Evolutionary conservation across 2,888 invertebrate genomes (phyloP).

Genomic region (Leptopilina myrica): DNA sequence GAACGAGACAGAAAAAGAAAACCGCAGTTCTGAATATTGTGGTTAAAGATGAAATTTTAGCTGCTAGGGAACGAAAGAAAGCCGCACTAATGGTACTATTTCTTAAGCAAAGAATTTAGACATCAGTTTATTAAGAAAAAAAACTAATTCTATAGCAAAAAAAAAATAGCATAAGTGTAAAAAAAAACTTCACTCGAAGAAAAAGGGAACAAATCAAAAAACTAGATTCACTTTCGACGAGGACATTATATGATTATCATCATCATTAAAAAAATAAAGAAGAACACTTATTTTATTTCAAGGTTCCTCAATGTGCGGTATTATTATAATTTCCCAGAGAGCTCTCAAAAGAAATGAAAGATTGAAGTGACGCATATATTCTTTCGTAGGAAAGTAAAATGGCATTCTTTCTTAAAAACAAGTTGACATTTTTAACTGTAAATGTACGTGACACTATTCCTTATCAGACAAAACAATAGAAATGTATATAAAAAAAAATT

Average conservation of each 20-base stretch:
- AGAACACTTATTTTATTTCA: neutral
- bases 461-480: conserved; percentile 22
- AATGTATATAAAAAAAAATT: conserved; percentile 3
- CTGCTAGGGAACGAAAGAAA: neutral
- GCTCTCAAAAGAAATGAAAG: neutral
- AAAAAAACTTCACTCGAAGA: too few relatives aligned
- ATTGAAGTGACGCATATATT: conserved; percentile 12
- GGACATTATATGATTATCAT: too few relatives aligned
- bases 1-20: conserved; percentile 50
- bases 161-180: too few relatives aligned
- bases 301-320: neutral
- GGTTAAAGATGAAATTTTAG: conserved; percentile 59
- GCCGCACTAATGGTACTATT: too few relatives aligned
- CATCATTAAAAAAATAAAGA: too few relatives aligned
- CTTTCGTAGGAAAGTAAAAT: conserved; percentile 23
- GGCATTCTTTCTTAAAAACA: conserved; percentile 15
- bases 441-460: conserved; percentile 31
- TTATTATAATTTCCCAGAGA: conserved; percentile 3
- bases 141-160: too few relatives aligned
- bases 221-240: conserved; percentile 18
- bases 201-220: too few relatives aligned
- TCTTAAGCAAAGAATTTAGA: too few relatives aligned
- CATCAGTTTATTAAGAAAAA: too few relatives aligned
- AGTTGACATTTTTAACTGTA: conserved; percentile 34
- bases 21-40: conserved; percentile 57